Evolutionary conservation across 2,888 invertebrate genomes (phyloP).

Genomic region (Habrosyne pyritoides): DNA sequence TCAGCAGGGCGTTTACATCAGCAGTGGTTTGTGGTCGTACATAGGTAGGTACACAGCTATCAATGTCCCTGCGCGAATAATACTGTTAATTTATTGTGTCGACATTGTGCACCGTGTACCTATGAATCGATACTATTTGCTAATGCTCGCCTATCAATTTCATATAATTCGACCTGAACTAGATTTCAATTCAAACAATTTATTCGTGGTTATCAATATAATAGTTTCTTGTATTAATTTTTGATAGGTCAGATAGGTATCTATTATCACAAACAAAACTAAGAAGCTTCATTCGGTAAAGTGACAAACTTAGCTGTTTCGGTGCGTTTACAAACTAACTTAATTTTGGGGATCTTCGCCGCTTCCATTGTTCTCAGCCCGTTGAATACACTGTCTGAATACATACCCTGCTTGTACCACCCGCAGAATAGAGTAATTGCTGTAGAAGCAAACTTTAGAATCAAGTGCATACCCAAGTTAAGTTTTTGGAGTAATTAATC

Average conservation of each 20-base stretch:
- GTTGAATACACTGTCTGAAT: constrained; percentile 14
- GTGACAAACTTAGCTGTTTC: neutral
- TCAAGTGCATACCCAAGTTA: constrained; percentile 52
- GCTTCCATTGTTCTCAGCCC: neutral
- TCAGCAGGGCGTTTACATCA: constrained; percentile 37
- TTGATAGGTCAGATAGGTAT: neutral
- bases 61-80: constrained; percentile 19
- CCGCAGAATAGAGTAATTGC: constrained; percentile 50
- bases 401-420: constrained; percentile 17
- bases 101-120: neutral
- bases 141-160: neutral
- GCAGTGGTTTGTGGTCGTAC: constrained; percentile 21
- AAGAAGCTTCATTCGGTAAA: neutral
- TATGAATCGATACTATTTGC: neutral
- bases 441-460: constrained; percentile 45
- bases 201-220: neutral
- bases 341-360: neutral
- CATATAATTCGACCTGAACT: no score
- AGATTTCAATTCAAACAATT: neutral
- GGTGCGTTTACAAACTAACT: neutral
- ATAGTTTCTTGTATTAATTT: no score
- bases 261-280: neutral
- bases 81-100: constrained; percentile 11
- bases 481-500: constrained; percentile 51
- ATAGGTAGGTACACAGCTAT: constrained; percentile 18